phyloP scores from a whole-genome alignment of 2,113 vertebrate genomes.

The Sander vitreus region DNA sequence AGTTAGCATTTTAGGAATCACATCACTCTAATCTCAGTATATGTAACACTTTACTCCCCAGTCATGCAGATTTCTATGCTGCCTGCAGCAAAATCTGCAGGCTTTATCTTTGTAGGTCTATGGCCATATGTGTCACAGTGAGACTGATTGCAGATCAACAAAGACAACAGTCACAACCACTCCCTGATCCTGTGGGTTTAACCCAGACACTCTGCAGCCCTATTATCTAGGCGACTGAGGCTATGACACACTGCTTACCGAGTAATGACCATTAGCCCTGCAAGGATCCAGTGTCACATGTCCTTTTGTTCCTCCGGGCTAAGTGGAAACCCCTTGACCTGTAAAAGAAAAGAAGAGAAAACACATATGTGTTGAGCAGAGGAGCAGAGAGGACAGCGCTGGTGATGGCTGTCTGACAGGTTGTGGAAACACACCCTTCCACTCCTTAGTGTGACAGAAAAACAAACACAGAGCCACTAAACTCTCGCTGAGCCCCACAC shows the following conservation, averaged over 20 bases:
- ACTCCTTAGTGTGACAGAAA: conserved; percentile 68
- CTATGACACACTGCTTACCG: conserved; percentile 61
- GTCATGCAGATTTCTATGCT: conserved; percentile 25
- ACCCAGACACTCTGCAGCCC: conserved; percentile 44
- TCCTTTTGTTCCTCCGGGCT: conserved; percentile 58
- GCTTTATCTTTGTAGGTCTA: conserved; percentile 68
- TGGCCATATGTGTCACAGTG: conserved; percentile 50
- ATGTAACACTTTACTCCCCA: conserved; percentile 9
- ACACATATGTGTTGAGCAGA: conserved; percentile 64
- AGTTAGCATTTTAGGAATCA: conserved; percentile 8
- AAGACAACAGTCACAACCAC: conserved; percentile 70
- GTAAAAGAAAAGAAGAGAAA: conserved; percentile 62
- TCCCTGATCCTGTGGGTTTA: conserved; percentile 69
- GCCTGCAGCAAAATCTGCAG: conserved; percentile 33
- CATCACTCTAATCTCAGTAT: conserved; percentile 28
- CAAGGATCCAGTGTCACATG: conserved; percentile 75
- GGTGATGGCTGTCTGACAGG: conserved; percentile 72
- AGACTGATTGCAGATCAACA: conserved; percentile 75
- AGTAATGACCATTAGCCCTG: conserved; percentile 71
- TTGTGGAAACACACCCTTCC: conserved; percentile 80
- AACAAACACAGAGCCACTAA: conserved; percentile 69
- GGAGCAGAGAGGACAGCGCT: conserved; percentile 53
- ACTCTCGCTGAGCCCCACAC: conserved; percentile 34
- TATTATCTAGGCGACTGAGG: conserved; percentile 49
- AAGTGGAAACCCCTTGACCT: conserved; percentile 78